Base-by-base conservation (phyloP, 2,797 vertebrate species). In the Oceanodroma leucorhoa region DNA sequence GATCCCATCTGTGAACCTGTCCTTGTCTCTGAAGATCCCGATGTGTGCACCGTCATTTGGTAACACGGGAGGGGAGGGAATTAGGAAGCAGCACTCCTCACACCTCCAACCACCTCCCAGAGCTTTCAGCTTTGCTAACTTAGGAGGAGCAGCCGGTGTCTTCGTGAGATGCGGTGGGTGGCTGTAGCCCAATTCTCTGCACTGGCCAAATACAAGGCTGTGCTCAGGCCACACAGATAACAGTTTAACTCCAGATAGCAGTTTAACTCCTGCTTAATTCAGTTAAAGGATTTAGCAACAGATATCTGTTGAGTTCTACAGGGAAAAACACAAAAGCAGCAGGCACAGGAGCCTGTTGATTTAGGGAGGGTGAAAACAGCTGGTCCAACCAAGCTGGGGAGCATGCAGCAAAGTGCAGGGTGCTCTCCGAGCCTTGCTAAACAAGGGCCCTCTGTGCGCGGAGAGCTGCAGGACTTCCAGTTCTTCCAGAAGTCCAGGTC, bases 401-500 rank as follows among this genome's bases (percentile, higher is more conserved):
- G 81, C 6, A 2, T 48, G 78, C 69, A 81, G 48, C 50, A 51
- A 90, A 96, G 96, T 89, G 96, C 95, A 73, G 84, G 72, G 72
- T 27, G 32, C 41, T 57, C 34, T 79, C 88, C 6, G 62, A 94
- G 78, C 67, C 70, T 57, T 18, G 67, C 40, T 34, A 8, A 92
- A 97, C 97, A 97, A 97, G 96, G 82, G 70, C 5, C 4, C 92
- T 96, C 95, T 97, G 97, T 97, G 92, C 29, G 0, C 5, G 0
- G 72, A 45, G 41, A 84, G 80, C 88, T 95, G 79, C 93, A 87
- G 92, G 53, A 92, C 96, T 69, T 94, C 58, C 41, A 94, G 96
- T 94, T 89, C 94, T 96, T 92, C 17, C 73, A 83, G 18, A 61
- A 82, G 75, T 60, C 75, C 82, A 38, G 70, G 43, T 90, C 94